These are phyloP conservation scores for Agrochola lota DNA, from an alignment of 2,888 invertebrate genomes.

Conservation along the genomic window DNA sequence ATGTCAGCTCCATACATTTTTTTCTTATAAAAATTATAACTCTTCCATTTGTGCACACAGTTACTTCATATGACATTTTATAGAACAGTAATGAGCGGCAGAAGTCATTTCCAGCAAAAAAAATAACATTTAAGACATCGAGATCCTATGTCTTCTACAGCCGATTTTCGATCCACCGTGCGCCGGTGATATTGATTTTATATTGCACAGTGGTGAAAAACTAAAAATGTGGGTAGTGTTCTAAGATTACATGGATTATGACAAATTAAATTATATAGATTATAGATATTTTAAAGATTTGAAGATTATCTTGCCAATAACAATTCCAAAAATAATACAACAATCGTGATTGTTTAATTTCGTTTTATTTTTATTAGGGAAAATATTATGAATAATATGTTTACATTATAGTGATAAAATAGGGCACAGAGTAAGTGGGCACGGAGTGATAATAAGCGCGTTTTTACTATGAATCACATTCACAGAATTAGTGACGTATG, in stretches of 20 bases:
- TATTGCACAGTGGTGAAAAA: not conserved
- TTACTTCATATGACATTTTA: no score
- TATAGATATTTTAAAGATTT: no score
- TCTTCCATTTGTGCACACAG: no score
- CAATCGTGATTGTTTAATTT: slow-evolving; percentile 36
- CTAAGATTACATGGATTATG: not conserved
- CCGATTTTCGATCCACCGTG: no score
- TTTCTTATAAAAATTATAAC: no score
- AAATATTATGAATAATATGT: slow-evolving; percentile 62
- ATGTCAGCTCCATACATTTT: no score
- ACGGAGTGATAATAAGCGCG: slow-evolving; percentile 16
- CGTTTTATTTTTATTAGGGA: slow-evolving; percentile 57
- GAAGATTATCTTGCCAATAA: not conserved
- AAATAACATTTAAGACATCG: no score
- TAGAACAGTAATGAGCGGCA: no score
- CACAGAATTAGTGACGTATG: not conserved
- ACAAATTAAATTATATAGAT: not conserved
- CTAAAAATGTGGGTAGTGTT: not conserved
- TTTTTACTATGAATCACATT: not conserved
- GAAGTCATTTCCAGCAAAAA: no score
- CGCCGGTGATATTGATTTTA: not conserved
- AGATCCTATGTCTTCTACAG: no score
- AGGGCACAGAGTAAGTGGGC: not conserved
- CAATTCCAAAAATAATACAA: slow-evolving; percentile 38
- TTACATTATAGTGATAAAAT: slow-evolving; percentile 45